Evolutionary conservation across 2,797 vertebrate genomes (phyloP), one percentile per base, ranked within the genome.

Genomic region (Pelobates cultripes): DNA sequence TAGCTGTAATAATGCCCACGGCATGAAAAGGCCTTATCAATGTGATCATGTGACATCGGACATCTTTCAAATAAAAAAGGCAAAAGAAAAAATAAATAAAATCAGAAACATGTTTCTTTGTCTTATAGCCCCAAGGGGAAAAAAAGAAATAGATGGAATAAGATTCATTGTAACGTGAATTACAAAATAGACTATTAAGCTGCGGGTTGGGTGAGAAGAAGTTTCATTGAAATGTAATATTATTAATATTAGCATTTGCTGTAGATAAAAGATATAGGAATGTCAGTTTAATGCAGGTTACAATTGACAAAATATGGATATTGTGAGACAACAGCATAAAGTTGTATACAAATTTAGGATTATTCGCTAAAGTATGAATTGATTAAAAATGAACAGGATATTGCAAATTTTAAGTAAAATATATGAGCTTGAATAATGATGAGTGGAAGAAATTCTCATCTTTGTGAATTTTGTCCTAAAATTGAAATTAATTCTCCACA

Each of bases 1-100:
- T 87, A 89, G 88, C 88, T 88, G 79, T 88, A 85, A 83, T 88
- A 88, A 83, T 87, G 86, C 86, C 79, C 86, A 86, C 77, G 85
- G 53, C 79, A 73, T 67, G 73, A 79, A 86, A 55, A 68, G 78
- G 72, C 75, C 9, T 0, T 78, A 75, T 90, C 89, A 89, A 88
- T 88, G 53, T 69, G 71, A 80, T 80, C 83, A 51, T 86, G 88
- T 87, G 84, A 75, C 82, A 90, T 73, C 87, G 87, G 85, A 84
- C 86, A 81, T 72, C 81, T 86, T 80, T 73, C 43, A 73, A 71
- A 81, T 87, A 88, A 83, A 92, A 91, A 12, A 12, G 89, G 87
- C 60, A 3, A 10, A 41, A 64, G 9, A 60, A 67, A 61, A 28
- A 28, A 28, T 28, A 28, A 28, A 28, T 28, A 28, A 28, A 28